phyloP scores from a whole-genome alignment of 2,113 vertebrate species.

The Mesitornis unicolor region DNA sequence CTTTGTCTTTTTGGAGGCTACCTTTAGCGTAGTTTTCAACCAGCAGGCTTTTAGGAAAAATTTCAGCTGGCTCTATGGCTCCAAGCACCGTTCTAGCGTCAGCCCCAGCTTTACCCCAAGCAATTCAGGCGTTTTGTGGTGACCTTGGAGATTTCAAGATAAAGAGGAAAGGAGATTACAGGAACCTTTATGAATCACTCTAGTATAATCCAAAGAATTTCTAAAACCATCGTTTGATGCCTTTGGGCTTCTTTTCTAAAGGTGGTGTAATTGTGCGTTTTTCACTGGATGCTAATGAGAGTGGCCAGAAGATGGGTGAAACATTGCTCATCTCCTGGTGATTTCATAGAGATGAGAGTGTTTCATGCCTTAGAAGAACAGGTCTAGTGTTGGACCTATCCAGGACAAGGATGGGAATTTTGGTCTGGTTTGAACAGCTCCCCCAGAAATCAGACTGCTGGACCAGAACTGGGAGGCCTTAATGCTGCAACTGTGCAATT shows the following conservation, averaged over 20 bases:
- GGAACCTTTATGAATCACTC: constrained; percentile 56
- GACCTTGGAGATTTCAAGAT: constrained; percentile 49
- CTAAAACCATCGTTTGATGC: constrained; percentile 15
- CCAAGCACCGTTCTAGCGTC: background rate
- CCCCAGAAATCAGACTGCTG: background rate
- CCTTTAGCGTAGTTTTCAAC: background rate
- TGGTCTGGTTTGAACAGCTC: background rate
- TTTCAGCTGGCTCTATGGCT: constrained; percentile 18
- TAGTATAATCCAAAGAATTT: constrained; percentile 37
- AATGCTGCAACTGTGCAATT: background rate
- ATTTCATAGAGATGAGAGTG: background rate
- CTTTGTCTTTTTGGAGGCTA: constrained; percentile 25
- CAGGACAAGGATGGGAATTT: background rate
- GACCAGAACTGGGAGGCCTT: background rate
- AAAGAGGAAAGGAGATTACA: constrained; percentile 34
- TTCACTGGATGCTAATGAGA: background rate
- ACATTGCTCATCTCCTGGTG: background rate
- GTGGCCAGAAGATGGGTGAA: constrained; percentile 10
- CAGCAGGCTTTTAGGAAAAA: constrained; percentile 32
- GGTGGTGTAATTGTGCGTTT: background rate
- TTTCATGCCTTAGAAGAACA: background rate
- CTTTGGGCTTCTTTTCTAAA: constrained; percentile 27
- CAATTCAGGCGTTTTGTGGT: constrained; percentile 43
- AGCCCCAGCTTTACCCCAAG: background rate
- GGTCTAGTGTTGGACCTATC: background rate